These are phyloP conservation scores for Hippolais icterina DNA, from an alignment of 2,113 vertebrate genomes.

Conservation along the genomic window DNA sequence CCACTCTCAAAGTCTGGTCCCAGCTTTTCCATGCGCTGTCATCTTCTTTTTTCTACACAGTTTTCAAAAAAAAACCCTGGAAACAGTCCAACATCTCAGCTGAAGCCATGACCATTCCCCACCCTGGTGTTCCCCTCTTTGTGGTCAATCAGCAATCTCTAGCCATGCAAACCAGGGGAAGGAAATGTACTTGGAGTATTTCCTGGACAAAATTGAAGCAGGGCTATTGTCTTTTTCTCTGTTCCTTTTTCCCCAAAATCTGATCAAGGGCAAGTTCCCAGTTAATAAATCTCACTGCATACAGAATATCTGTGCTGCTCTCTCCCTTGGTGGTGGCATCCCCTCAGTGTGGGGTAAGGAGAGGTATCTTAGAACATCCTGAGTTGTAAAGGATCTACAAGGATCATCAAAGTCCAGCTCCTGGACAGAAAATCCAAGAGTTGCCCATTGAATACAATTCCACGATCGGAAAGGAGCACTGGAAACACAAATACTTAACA, in stretches of 20 bases:
- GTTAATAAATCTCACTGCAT: background rate
- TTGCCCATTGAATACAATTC: rapidly evolving
- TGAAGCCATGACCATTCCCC: background rate
- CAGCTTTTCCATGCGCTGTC: background rate
- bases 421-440: background rate
- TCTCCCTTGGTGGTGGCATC: background rate
- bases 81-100: background rate
- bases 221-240: rapidly evolving
- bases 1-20: background rate
- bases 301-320: background rate
- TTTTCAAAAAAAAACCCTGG: background rate
- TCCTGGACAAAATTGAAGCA: background rate
- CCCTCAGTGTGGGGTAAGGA: background rate
- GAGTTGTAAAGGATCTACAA: background rate
- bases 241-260: background rate
- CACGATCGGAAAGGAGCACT: background rate
- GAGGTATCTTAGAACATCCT: background rate
- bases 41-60: background rate
- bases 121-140: background rate
- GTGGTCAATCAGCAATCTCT: background rate
- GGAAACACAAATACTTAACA: background rate
- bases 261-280: background rate
- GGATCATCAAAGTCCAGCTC: background rate
- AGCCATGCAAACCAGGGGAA: background rate
- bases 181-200: background rate